Evolutionary conservation across 2,888 invertebrate genomes (phyloP).

Genomic region (Chesias legatella): DNA sequence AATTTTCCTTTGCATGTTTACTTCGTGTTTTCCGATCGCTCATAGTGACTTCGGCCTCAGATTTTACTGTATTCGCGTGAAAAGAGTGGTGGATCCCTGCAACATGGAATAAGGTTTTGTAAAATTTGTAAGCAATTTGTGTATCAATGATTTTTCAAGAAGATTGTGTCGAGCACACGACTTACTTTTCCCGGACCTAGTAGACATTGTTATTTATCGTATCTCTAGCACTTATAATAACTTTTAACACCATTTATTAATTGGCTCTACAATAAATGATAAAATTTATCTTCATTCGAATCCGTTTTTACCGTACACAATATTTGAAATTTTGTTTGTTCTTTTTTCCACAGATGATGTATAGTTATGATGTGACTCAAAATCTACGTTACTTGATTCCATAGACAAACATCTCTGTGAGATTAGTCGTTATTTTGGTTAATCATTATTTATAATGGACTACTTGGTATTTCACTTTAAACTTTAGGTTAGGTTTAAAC

Average conservation of each 20-base stretch:
- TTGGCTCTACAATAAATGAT: no score
- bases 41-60: slow-evolving; percentile 32
- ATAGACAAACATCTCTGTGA: no score
- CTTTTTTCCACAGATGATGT: not conserved
- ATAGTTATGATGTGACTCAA: no score
- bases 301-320: slow-evolving; percentile 39
- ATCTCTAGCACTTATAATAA: not conserved
- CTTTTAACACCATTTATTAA: no score
- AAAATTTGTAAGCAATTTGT: not conserved
- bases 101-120: slow-evolving; percentile 25
- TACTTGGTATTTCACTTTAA: no score
- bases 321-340: slow-evolving; percentile 24
- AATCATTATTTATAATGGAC: no score
- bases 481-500: no score
- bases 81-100: slow-evolving; percentile 56
- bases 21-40: slow-evolving; percentile 53
- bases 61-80: slow-evolving; percentile 31
- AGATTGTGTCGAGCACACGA: slow-evolving; percentile 12
- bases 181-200: slow-evolving; percentile 71
- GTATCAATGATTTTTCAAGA: not conserved
- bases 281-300: slow-evolving; percentile 28
- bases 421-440: no score
- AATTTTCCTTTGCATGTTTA: slow-evolving; percentile 47
- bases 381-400: no score
- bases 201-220: slow-evolving; percentile 48